These are phyloP conservation scores for Rhynchotus rufescens DNA, from an alignment of 2,797 vertebrate genomes.

Conservation along the genomic window DNA sequence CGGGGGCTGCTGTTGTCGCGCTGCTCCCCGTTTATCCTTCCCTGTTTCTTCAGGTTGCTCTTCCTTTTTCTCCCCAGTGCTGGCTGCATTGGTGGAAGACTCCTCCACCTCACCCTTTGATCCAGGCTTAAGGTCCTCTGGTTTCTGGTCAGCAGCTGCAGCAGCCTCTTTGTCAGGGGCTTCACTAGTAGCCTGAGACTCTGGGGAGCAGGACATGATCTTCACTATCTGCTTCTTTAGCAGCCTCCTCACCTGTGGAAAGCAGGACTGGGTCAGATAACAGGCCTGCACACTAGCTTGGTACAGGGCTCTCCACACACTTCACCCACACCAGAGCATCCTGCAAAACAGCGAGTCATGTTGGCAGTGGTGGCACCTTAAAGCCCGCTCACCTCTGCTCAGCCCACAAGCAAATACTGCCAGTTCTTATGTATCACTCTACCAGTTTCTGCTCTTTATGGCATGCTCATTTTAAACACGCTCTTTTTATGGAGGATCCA, in stretches of 20 bases:
- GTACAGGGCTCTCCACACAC: background rate
- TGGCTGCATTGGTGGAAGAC: constrained; percentile 61
- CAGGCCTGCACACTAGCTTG: background rate
- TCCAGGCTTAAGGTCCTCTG: constrained; percentile 47
- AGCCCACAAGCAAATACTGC: background rate
- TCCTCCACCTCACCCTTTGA: constrained; percentile 60
- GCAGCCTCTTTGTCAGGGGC: constrained; percentile 77
- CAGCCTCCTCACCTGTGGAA: constrained; percentile 88
- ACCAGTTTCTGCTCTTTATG: background rate
- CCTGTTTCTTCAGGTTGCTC: constrained; percentile 66
- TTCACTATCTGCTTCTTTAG: constrained; percentile 92
- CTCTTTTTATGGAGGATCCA: background rate
- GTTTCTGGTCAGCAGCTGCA: constrained; percentile 53
- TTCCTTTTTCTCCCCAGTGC: constrained; percentile 71
- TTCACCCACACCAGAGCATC: background rate
- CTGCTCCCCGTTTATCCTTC: constrained; percentile 45
- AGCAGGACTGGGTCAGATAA: background rate
- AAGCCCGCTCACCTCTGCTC: background rate
- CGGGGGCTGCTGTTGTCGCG: constrained; percentile 62
- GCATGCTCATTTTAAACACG: background rate
- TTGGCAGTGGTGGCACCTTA: background rate
- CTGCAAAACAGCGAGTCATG: background rate
- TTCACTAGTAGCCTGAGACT: constrained; percentile 79
- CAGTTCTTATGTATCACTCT: background rate
- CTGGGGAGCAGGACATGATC: constrained; percentile 86